These are phyloP conservation scores for Conistra vaccinii DNA, from an alignment of 2,888 invertebrate species.

Conservation along the genomic window DNA sequence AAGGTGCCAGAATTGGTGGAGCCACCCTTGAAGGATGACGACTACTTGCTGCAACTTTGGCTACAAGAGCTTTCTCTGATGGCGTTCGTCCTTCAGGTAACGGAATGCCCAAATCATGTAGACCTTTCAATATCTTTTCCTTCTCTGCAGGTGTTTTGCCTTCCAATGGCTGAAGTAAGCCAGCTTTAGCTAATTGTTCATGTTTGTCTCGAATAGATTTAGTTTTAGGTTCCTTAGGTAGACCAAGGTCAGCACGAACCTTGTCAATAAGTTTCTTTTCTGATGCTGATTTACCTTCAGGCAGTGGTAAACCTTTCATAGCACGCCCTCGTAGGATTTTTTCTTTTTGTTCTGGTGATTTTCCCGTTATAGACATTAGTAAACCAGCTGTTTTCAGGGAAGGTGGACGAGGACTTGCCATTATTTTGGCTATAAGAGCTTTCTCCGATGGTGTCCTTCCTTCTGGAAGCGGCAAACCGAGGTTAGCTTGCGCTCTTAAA, in stretches of 20 bases:
- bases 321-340: slow-evolving; percentile 30
- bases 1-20: no score
- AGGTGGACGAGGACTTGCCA: background rate
- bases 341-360: slow-evolving; percentile 47
- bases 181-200: background rate
- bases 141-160: background rate
- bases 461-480: slow-evolving; percentile 2
- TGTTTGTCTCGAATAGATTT: background rate
- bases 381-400: background rate
- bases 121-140: background rate
- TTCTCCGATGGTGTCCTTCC: slow-evolving; percentile 61
- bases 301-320: slow-evolving; percentile 9
- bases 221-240: slow-evolving; percentile 34
- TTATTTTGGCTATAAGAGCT: slow-evolving; percentile 45
- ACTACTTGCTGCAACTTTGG: background rate
- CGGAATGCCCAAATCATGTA: background rate
- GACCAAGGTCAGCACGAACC: slow-evolving; percentile 54
- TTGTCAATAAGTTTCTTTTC: slow-evolving; percentile 64
- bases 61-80: background rate
- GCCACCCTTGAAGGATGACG: background rate
- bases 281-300: slow-evolving; percentile 45
- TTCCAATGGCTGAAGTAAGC: background rate
- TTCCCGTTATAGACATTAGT: slow-evolving; percentile 63
- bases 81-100: background rate
- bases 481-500: background rate